Evolutionary conservation across 2,888 invertebrate species (phyloP).

Genomic region (Acanthococcus lagerstroemiae): DNA sequence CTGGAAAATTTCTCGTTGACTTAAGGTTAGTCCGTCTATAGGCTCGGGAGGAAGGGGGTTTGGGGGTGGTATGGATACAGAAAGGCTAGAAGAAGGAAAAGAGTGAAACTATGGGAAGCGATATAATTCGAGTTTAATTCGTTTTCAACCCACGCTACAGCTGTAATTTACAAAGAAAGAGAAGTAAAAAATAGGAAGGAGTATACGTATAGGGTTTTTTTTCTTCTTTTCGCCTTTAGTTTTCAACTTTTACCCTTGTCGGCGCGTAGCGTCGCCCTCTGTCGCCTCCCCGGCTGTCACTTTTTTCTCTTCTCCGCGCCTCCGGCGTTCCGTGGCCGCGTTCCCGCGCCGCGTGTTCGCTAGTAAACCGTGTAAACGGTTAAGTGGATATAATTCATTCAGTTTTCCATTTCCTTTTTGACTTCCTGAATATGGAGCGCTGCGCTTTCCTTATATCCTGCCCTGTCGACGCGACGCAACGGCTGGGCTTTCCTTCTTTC

Average conservation of each 20-base stretch:
- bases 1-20: too few species aligned
- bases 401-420: conserved; percentile 26
- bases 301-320: background rate
- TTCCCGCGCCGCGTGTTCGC: too few species aligned
- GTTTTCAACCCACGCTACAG: background rate
- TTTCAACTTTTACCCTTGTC: background rate
- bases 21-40: too few species aligned
- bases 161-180: conserved; percentile 6
- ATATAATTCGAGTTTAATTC: conserved; percentile 22
- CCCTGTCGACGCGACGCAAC: too few species aligned
- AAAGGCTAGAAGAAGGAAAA: background rate
- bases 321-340: too few species aligned
- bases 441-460: conserved; percentile 27
- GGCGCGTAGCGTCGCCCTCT: background rate
- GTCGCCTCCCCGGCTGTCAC: background rate
- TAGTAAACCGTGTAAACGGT: conserved; percentile 1
- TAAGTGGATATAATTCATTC: conserved; percentile 28
- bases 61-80: too few species aligned
- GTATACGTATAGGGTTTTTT: background rate
- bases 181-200: background rate
- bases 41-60: too few species aligned
- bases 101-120: background rate
- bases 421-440: conserved; percentile 26
- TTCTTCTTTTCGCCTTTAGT: too few species aligned
- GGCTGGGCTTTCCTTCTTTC: background rate